These are phyloP conservation scores for Cryptocephalus primarius DNA, from an alignment of 2,888 invertebrate species.

Conservation along the genomic window DNA sequence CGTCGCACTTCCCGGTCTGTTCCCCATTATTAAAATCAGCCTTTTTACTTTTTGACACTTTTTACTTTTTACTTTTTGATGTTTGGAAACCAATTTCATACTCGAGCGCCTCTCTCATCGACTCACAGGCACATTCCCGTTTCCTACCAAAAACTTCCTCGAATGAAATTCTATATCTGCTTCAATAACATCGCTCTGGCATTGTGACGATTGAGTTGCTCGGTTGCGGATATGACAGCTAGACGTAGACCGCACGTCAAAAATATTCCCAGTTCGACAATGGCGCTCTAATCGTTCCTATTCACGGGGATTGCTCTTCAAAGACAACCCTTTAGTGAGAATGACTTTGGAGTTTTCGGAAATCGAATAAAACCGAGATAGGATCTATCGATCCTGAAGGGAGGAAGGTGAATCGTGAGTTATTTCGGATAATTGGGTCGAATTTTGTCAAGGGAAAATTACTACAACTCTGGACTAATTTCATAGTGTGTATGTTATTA, in stretches of 20 bases:
- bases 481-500: too few species aligned
- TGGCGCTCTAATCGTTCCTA: background rate
- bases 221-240: background rate
- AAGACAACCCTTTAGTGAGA: constrained; percentile 1
- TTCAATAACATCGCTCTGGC: background rate
- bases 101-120: background rate
- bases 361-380: background rate
- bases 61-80: background rate
- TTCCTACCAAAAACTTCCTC: background rate
- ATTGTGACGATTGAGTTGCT: background rate
- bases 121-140: background rate
- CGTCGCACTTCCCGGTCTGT: too few species aligned
- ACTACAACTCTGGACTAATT: too few species aligned
- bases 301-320: background rate
- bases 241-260: background rate
- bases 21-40: too few species aligned
- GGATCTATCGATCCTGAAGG: too few species aligned
- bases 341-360: constrained; percentile 1
- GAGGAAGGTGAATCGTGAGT: too few species aligned
- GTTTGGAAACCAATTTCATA: background rate
- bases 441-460: too few species aligned
- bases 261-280: background rate
- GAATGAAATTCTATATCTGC: background rate
- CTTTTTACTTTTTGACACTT: background rate
- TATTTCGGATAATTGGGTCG: too few species aligned